A percentile compares a stretch with the other conserved stretches of the same genome.
These are phyloP conservation scores for Autographa pulchrina DNA, from an alignment of 2,888 invertebrate genomes.

Conservation along the genomic window DNA sequence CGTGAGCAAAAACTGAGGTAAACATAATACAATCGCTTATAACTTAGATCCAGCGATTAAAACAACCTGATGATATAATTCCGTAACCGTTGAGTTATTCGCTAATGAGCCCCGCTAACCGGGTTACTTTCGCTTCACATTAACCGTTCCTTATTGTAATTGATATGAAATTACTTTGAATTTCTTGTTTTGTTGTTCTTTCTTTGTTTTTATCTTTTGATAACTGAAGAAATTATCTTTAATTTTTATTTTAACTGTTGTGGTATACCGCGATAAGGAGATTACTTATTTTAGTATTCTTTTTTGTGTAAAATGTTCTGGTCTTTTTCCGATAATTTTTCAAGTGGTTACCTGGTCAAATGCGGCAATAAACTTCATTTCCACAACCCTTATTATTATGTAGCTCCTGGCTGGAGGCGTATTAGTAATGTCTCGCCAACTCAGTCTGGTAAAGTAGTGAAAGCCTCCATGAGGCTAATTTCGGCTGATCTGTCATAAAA, in stretches of 20 bases:
- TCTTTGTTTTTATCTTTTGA: neutral
- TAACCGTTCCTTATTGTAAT: slow-evolving; percentile 70
- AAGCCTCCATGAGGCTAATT: too few relatives aligned
- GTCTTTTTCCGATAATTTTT: too few relatives aligned
- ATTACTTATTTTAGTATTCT: too few relatives aligned
- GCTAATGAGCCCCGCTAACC: slow-evolving; percentile 77
- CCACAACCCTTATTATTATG: too few relatives aligned
- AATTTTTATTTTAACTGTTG: neutral
- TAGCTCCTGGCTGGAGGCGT: too few relatives aligned
- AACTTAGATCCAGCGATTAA: slow-evolving; percentile 50
- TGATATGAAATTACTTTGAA: slow-evolving; percentile 55
- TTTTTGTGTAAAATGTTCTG: too few relatives aligned
- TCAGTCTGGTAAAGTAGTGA: too few relatives aligned
- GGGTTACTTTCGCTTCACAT: slow-evolving; percentile 75
- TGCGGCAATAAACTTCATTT: too few relatives aligned
- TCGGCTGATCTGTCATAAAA: too few relatives aligned
- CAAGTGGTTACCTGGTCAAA: too few relatives aligned
- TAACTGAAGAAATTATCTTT: neutral
- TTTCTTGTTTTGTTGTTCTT: slow-evolving; percentile 16
- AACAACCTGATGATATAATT: slow-evolving; percentile 75
- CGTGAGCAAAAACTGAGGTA: too few relatives aligned
- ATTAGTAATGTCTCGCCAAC: too few relatives aligned
- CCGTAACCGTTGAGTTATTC: slow-evolving; percentile 78
- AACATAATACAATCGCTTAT: slow-evolving; percentile 19
- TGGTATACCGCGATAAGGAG: neutral